Percentiles rank a stretch among this genome's conserved stretches.
phyloP scores from a whole-genome alignment of 2,113 vertebrate genomes.

The Spea bombifrons region DNA sequence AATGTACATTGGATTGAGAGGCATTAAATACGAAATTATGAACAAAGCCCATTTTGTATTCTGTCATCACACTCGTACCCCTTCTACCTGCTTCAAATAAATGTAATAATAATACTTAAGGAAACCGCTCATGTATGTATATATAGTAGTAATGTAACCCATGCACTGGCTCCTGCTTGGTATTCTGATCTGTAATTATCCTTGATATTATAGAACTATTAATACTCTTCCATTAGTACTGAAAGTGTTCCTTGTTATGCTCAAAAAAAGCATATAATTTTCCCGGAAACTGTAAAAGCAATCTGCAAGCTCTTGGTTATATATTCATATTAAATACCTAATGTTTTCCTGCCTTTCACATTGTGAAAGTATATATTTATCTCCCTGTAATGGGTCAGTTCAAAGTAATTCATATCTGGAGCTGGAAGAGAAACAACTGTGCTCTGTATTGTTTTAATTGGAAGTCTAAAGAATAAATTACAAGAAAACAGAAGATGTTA shows the following conservation, averaged over 20 bases:
- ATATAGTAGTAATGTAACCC: conserved; percentile 32
- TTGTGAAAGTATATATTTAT: conserved; percentile 5
- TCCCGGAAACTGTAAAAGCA: conserved; percentile 32
- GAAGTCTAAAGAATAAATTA: neutral
- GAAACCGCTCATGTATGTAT: conserved; percentile 22
- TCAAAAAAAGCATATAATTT: conserved; percentile 39
- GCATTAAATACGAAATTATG: conserved; percentile 34
- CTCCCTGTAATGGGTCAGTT: neutral
- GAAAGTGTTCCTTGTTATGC: conserved; percentile 39
- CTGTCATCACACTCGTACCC: neutral
- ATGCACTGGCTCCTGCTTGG: conserved; percentile 7
- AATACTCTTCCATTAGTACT: conserved; percentile 46
- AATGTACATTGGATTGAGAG: neutral
- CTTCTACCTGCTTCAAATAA: conserved; percentile 14
- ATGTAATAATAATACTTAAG: conserved; percentile 45
- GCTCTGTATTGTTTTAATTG: neutral
- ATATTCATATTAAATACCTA: conserved; percentile 23
- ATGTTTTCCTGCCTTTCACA: conserved; percentile 19
- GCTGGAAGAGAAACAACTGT: neutral
- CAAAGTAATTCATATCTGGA: neutral
- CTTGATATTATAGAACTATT: conserved; percentile 37
- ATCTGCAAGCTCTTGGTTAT: conserved; percentile 38
- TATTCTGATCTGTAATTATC: conserved; percentile 42
- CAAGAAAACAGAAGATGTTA: neutral
- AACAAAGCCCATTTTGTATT: conserved; percentile 39